Evolutionary conservation across 2,113 vertebrate genomes (phyloP), one percentile per base, ranked within the genome.

Genomic region (chimpanzee (Pan troglodytes)): DNA sequence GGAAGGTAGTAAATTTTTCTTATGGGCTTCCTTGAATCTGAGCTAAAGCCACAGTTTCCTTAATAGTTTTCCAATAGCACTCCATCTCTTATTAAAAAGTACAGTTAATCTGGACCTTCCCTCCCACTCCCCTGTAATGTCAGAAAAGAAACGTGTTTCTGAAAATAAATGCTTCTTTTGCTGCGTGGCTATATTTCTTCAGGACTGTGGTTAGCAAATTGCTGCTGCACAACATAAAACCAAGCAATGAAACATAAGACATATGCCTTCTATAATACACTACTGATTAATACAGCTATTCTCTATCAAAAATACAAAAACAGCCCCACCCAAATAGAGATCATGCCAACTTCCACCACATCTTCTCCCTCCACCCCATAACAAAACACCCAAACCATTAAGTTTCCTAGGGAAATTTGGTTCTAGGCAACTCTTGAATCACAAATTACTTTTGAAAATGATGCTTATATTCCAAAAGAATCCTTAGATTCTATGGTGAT

Each of bases 81-180:
- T 81, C 57, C 38, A 25, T 45, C 52, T 55, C 73, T 72, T 91
- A 64, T 86, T 91, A 84, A 88, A 95, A 94, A 82, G 67, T 64
- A 87, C 23, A 76, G 88, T 89, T 95, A 76, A 89, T 95, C 93
- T 32, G 50, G 45, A 70, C 78, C 79, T 68, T 85, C 27, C 6
- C 1, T 11, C 3, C 16, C 6, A 7, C 52, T 1, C 3, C 0
- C 22, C 27, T 57, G 40, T 93, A 38, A 84, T n/a, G 35, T 92
- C 61, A 73, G 85, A 43, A 61, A 88, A 90, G 80, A 85, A 78
- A 94, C 84, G 90, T 81, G 90, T 91, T 96, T 97, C 87, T 89
- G 88, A 78, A 97, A 80, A 95, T 87, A 73, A 93, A 86, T 40
- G 38, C 48, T 95, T 70, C 61, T 73, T 92, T 96, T 48, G 80